Evolutionary conservation across 2,888 invertebrate genomes (phyloP), one percentile per base, ranked within the genome.

Genomic region (Zelleria hepariella): DNA sequence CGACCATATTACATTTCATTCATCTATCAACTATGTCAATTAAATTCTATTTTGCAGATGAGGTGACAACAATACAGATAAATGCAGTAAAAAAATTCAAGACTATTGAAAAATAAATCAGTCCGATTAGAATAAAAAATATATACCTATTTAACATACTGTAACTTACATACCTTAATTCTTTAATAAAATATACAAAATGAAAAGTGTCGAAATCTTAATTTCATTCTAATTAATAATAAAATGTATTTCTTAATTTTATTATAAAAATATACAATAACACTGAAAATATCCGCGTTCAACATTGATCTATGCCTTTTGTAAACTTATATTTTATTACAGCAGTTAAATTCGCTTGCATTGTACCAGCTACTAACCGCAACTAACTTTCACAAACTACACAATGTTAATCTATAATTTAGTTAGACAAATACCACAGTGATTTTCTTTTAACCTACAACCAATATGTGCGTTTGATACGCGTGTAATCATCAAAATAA

Each of bases 181-280:
- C 32, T 42, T 42, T 5, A 42, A 42, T 42, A 42, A 42, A 42
- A 42, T 42, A 42, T 42, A 42, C 32, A 42, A 42, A 42, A 42
- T 42, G 32, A 42, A 42, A 42, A 42, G 32, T 42, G 32, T 5
- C 32, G 32, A 42, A 42, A 42, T 42, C 10, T 10, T 51, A 18
- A 51, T 23, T 42, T 42, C 32, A 42, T 42, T 42, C 10, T 42
- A 42, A 42, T 42, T 42, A 4, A 42, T 73, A 75, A 75, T 70
- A 72, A 72, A 73, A 63, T 61, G 67, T 60, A 66, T 73, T 76
- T 75, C 73, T 68, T 71, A 72, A 73, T 78, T 79, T 78, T 68
- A 69, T 76, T 82, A 82, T 80, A 84, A 84, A 83, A 85, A 85
- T 84, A 85, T 81, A 77, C 81, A 80, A 78, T 82, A 84, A 83